Evolutionary conservation across 1,140 invertebrate species (phyloP), one percentile per base, ranked within the genome.

Genomic region (Trachymyrmex cornetzi): DNA sequence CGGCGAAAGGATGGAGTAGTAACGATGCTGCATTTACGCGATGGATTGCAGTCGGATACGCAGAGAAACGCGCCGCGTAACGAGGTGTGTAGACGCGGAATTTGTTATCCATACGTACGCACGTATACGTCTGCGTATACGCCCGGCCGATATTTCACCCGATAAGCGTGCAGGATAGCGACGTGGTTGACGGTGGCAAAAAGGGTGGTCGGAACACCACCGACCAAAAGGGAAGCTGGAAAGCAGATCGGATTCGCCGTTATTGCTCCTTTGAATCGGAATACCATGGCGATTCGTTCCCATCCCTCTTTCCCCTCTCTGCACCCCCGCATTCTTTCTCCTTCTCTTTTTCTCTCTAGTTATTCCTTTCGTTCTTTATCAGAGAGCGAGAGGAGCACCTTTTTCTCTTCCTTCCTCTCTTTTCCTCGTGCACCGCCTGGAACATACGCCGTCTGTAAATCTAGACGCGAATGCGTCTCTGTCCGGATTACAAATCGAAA

Each of bases 401-500:
- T 50, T 86, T 69, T 67, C 69, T 87, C 63, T 74, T 53, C 59
- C 63, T 72, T 27, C 64, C 55, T 80, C 80, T 90, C 61, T 57
- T 1, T 81, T 71, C 16, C 27, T 53, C 30, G 14, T 22, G 14
- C 57, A 24, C 74, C 19, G 89, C 87, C 77, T 30, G 50, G 38
- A 85, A 67, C 38, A 71, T 67, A 77, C 53, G 72, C 44, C 87
- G 71, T 84, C 89, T 89, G 88, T 92, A 92, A 93, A 92, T 92
- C 90, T 92, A 92, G 90, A 89, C 89, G 90, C 87, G 90, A 91
- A 93, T 93, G 92, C 91, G 89, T 93, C 91, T 92, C 90, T 91
- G 93, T 93, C 93, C 75, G 89, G 92, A 93, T 93, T 93, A 93
- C 92, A 93, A 93, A 93, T 93, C 93, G 92, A 93, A 93, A 93